Base-by-base conservation (phyloP, 2,888 invertebrate genomes). In the Stramonita haemastoma region DNA sequence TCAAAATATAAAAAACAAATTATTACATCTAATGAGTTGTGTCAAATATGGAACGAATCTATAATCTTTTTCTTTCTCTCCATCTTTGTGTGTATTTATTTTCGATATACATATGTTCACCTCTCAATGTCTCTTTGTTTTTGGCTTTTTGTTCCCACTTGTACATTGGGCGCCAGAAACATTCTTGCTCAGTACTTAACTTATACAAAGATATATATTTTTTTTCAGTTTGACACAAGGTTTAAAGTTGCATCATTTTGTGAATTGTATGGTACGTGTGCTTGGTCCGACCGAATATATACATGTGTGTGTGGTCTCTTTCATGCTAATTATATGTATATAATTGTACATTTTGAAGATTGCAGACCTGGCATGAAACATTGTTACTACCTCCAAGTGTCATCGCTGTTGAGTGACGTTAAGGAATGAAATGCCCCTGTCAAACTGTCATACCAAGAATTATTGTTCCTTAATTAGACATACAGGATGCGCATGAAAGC, bases 321-420 rank as follows among this genome's bases (percentile, higher is more conserved):
- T 17, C 26, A 5, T 26, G 36, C 36, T 83, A 5, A 5, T 46
- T 83, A 83, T 83, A 26, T 83, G 81, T 83, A 83, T 83, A 83
- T 83, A 83, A 46, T 83, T 83, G 81, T 83, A 83, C n/a, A 83
- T 79, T 79, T 79, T 46, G 26, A 83, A 36, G 81, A 22, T 22
- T 15, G 15, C 11, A 26, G 26, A 36, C 17, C 46, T 83, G 29
- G 13, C 29, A 22, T 83, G 29, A 83, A 22, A 83, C 29, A 11
- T 73, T 73, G 1, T 46, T 83, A 46, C 81, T 83, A 83, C 81
- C 81, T 83, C 81, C 81, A 34, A 34, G n/a, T 32, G 22, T 73
- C 26, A 36, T 83, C 81, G 26, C 36, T 83, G 79, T 13, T 79
- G 32, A 79, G 22, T 34, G 79, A 79, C 11, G 34, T 32, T 73